phyloP scores from a whole-genome alignment of 2,113 vertebrate genomes.

The Sinocyclocheilus grahami region DNA sequence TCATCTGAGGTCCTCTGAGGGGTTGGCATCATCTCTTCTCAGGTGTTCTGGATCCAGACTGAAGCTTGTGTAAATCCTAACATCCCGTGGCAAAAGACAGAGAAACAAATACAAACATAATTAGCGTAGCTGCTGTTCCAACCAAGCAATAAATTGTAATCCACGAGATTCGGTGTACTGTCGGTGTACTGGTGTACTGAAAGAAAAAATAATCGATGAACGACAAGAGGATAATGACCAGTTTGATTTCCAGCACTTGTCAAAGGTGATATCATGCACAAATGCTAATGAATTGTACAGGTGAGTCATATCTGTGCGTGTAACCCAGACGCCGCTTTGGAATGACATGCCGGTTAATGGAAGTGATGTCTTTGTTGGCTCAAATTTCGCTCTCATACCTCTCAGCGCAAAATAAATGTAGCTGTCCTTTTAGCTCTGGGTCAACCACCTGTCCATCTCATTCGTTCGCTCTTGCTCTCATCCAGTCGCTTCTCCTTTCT shows the following conservation, averaged over 20 bases:
- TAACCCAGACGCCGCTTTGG: constrained; percentile 11
- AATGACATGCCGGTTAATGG: constrained; percentile 18
- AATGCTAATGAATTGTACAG: constrained; percentile 18
- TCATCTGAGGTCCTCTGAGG: too few species aligned
- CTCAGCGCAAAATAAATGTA: constrained; percentile 32
- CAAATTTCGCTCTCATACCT: constrained; percentile 26
- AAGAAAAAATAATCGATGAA: neutral
- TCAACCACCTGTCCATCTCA: constrained; percentile 59
- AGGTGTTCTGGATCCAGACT: too few species aligned
- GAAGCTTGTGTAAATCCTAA: too few species aligned
- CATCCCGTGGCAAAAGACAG: too few species aligned
- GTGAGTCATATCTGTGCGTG: neutral
- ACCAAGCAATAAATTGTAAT: too few species aligned
- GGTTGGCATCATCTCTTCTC: too few species aligned
- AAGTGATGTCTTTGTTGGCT: constrained; percentile 30
- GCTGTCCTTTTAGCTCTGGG: constrained; percentile 39
- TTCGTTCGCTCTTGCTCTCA: constrained; percentile 55
- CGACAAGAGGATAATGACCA: neutral
- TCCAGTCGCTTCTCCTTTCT: constrained; percentile 55
- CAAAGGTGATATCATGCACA: neutral
- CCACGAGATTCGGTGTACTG: too few species aligned
- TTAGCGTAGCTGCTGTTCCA: too few species aligned
- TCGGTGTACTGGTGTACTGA: too few species aligned
- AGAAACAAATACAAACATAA: too few species aligned
- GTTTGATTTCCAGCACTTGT: constrained; percentile 7